Conservation (phyloP, 2,888 invertebrate genomes). For the Orthosia cruda region DNA sequence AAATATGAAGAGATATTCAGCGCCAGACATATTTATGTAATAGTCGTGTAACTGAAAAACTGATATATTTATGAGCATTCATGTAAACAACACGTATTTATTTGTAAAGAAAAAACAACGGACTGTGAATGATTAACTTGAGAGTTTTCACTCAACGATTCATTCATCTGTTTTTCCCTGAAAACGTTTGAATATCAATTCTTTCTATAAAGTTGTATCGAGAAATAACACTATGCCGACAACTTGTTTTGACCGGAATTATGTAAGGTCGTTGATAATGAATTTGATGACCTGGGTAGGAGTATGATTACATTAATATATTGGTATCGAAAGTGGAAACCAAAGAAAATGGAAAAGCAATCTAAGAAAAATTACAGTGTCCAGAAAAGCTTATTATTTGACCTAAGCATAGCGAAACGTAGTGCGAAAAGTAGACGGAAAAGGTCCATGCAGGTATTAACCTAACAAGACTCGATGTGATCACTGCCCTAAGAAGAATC, state of each 20-base stretch:
- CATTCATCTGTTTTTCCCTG: not conserved
- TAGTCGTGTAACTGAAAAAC: constrained; percentile 54
- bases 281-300: too few relatives aligned
- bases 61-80: constrained; percentile 44
- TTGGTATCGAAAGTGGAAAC: not conserved
- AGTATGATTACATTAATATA: too few relatives aligned
- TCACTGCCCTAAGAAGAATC: not conserved
- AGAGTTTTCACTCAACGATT: constrained; percentile 16
- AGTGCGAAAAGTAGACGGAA: too few relatives aligned
- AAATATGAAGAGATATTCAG: constrained; percentile 51
- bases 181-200: constrained; percentile 2
- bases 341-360: not conserved
- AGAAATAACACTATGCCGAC: not conserved
- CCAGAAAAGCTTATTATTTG: not conserved
- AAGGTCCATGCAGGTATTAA: too few relatives aligned
- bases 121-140: constrained; percentile 35
- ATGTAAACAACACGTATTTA: constrained; percentile 30
- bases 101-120: constrained; percentile 22
- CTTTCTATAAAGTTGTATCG: not conserved
- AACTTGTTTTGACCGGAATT: not conserved
- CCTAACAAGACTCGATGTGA: too few relatives aligned
- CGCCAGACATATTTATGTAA: constrained; percentile 53
- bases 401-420: too few relatives aligned
- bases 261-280: not conserved
- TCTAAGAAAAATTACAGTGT: not conserved